Evolutionary conservation across 2,888 invertebrate species (phyloP).

Genomic region (Lasiommata megera): DNA sequence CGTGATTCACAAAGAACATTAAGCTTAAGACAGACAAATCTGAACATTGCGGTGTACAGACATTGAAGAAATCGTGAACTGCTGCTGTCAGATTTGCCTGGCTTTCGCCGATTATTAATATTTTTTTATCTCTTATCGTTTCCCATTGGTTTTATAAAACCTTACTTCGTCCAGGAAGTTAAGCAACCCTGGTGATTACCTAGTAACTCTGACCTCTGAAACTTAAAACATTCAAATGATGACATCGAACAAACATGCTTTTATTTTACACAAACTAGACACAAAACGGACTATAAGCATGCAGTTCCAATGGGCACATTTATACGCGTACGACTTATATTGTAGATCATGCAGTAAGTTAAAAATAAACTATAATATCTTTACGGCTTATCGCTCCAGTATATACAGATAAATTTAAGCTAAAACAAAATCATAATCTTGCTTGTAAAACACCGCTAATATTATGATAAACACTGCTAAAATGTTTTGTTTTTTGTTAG

Average conservation of each 20-base stretch:
- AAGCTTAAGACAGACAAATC: too few species aligned
- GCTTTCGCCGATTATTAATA: too few species aligned
- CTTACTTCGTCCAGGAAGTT: too few species aligned
- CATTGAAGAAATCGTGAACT: too few species aligned
- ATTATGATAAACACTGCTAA: background rate
- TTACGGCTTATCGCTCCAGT: background rate
- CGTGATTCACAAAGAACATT: too few species aligned
- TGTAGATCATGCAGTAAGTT: background rate
- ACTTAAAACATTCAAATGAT: background rate
- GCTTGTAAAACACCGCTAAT: background rate
- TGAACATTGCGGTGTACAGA: too few species aligned
- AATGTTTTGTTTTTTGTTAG: slow-evolving; percentile 7
- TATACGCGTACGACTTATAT: background rate
- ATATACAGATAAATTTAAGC: slow-evolving; percentile 6
- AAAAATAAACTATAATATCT: background rate
- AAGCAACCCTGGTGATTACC: too few species aligned
- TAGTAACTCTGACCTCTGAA: background rate
- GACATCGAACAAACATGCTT: slow-evolving; percentile 12
- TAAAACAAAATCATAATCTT: background rate
- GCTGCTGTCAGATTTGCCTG: too few species aligned
- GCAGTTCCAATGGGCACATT: background rate
- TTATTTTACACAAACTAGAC: background rate
- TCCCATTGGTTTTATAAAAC: too few species aligned
- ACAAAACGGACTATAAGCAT: background rate
- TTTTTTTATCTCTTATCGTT: too few species aligned